Evolutionary conservation across 2,888 invertebrate genomes (phyloP), one percentile per base, ranked within the genome.

Genomic region (Rhingia rostrata): DNA sequence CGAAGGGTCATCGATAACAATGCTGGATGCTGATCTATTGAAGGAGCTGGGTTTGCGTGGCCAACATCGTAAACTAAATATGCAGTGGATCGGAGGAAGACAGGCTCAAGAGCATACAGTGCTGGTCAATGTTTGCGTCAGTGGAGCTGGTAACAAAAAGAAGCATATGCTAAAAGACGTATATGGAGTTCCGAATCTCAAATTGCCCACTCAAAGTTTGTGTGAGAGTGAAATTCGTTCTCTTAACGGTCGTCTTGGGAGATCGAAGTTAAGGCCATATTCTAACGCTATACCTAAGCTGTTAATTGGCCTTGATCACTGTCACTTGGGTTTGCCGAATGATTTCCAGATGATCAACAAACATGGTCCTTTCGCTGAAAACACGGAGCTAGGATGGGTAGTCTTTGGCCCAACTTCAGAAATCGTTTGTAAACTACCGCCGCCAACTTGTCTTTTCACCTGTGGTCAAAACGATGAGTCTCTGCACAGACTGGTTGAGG

Each of bases 21-120:
- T 85, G 63, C 10, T 82, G 51, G 81, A 84, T 14, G 58, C 86
- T 35, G 45, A 43, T 43, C 37, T 63, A 49, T 2, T 47, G 22
- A 43, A 47, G 47, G 22, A 35, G 37, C 49, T 63, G 10, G 47
- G 63, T 14, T 32, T 63, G n/a, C 14, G 12, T 6, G 63, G 63
- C n/a, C 63, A 47, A 22, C 47, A 49, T 22, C 47, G 77, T 37
- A 4, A 41, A 0, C 70, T 87, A 33, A 81, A 72, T 47, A 56
- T 87, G n/a, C 77, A 86, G 49, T 87, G 85, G 86, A 69, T 79
- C 74, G 79, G 77, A 32, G 67, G 70, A 6, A 74, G 10, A 10
- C 22, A 49, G 10, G 45, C 60, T 12, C 39, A 72, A 10, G 73
- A 69, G 53, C 7, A 64, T 3, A 64, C 81, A 43, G 30, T 47